Evolutionary conservation across 2,113 vertebrate species (phyloP), one percentile per base, ranked within the genome.

Genomic region (Miniopterus natalensis): DNA sequence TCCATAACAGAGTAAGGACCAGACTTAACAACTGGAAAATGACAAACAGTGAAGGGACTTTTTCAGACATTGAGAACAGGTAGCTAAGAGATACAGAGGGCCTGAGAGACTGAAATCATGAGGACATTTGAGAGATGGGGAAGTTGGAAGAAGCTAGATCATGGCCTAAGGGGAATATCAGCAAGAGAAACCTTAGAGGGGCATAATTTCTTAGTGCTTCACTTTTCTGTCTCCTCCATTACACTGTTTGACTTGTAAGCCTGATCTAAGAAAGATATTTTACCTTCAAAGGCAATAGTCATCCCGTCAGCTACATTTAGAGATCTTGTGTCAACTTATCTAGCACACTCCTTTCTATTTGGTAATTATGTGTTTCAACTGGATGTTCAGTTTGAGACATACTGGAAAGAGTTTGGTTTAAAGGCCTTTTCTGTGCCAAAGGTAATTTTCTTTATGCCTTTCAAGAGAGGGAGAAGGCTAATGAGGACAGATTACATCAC

Each of bases 391-490:
- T 78, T 90, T 45, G 36, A 96, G 84, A 80, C 55, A 71, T 71
- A 66, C 13, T 95, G 71, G 57, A 73, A 81, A 95, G 92, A 94
- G 55, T 1, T 73, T 92, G 86, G 63, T 79, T 93, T 89, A 93
- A 97, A 94, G 95, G 79, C 65, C 74, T 94, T 70, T 95, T 78
- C 66, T 36, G n/a, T 84, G 96, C 84, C 91, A 94, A 94, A 92
- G 42, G 73, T 94, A 95, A 97, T 97, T 97, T 97, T 88, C 92
- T 90, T 95, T 92, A 78, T 92, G 75, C 87, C 90, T 93, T 95
- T 92, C 84, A 73, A 84, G 75, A 95, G 94, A 88, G 66, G 18
- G 81, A 92, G 79, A 92, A 80, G 57, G 90, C 92, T 96, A 95
- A 94, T 83, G 92, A 92, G 55, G 73, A 85, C 90, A 53, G 95